Conservation (phyloP, 2,888 invertebrate genomes). For the Buathra laborator region DNA sequence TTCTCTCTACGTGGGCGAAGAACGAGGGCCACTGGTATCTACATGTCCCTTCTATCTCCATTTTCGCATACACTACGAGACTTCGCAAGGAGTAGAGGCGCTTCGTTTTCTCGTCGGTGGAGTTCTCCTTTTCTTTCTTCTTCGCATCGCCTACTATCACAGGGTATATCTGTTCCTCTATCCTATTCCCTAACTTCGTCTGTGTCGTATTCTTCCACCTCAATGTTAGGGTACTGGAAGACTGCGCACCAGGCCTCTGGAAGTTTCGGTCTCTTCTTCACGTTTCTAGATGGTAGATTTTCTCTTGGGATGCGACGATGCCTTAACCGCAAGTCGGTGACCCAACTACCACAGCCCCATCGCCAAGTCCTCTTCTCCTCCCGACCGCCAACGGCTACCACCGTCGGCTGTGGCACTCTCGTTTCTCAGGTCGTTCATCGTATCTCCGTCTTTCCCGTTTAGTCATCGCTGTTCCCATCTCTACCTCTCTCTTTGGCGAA, state of each 20-base stretch:
- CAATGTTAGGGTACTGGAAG: neutral
- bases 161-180: neutral
- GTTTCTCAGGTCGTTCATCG: constrained; percentile 62
- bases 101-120: neutral
- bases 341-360: constrained; percentile 61
- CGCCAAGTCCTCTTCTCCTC: constrained; percentile 14
- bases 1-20: constrained; percentile 26
- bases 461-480: constrained; percentile 40
- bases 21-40: constrained; percentile 8
- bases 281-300: constrained; percentile 44
- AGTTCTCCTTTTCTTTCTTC: neutral
- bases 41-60: constrained; percentile 30
- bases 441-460: constrained; percentile 53
- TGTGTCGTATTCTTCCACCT: neutral
- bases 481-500: constrained; percentile 30
- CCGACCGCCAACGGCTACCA: constrained; percentile 40
- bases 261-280: constrained; percentile 28
- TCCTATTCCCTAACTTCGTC: neutral
- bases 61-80: constrained; percentile 25
- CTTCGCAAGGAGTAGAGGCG: neutral
- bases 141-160: neutral
- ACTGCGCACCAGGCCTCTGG: neutral
- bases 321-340: constrained; percentile 59
- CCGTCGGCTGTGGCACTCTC: constrained; percentile 42
- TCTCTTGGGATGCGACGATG: constrained; percentile 57